phyloP scores from a whole-genome alignment of 2,797 vertebrate species.

The Mormyrops boulengeri region DNA sequence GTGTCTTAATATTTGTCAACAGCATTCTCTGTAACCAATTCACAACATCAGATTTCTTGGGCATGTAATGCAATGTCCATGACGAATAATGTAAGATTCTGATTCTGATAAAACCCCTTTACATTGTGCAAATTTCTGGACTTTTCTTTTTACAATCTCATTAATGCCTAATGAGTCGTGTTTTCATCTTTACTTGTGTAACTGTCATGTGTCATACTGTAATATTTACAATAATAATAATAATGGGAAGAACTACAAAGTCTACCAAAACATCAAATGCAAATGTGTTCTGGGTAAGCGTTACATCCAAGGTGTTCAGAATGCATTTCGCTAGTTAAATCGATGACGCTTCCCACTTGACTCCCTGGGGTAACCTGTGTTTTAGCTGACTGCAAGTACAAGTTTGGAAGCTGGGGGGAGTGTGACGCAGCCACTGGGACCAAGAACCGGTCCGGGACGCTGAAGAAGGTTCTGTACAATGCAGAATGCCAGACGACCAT shows the following conservation, averaged over 20 bases:
- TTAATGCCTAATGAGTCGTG: neutral
- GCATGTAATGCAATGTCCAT: neutral
- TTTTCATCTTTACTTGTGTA: neutral
- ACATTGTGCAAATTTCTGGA: neutral
- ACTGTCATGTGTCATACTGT: neutral
- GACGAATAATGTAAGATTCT: neutral
- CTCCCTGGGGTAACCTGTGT: neutral
- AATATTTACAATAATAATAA: neutral
- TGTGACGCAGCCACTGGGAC: conserved; percentile 65
- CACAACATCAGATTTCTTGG: neutral
- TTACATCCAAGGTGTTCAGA: neutral
- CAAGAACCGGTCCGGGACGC: conserved; percentile 67
- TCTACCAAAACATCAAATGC: neutral
- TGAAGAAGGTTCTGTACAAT: conserved; percentile 77
- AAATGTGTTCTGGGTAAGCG: neutral
- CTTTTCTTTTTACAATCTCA: neutral
- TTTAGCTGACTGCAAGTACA: conserved; percentile 85
- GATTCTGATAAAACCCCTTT: neutral
- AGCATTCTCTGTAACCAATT: neutral
- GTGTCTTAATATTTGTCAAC: neutral
- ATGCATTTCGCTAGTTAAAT: neutral
- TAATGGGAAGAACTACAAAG: neutral
- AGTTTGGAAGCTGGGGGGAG: conserved; percentile 77
- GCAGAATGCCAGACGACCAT: conserved; percentile 75
- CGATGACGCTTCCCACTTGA: neutral